A percentile compares a stretch with the other conserved stretches of the same genome.
phyloP scores from a whole-genome alignment of 2,888 invertebrate genomes.

The Drosophila mimica region DNA sequence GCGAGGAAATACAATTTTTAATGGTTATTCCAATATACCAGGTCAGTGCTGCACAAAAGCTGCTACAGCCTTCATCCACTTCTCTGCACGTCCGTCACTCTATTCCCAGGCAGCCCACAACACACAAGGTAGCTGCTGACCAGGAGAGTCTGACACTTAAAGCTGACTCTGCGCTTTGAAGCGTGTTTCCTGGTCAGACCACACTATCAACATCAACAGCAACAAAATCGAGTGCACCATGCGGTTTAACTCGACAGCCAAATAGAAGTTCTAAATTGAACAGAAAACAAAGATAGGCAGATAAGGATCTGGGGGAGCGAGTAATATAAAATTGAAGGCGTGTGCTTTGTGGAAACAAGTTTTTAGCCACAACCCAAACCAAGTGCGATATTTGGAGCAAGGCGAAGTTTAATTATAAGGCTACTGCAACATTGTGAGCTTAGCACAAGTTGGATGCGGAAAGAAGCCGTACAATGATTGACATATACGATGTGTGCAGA shows the following conservation, averaged over 20 bases:
- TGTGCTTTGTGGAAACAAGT: conserved; percentile 24
- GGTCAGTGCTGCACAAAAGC: conserved; percentile 9
- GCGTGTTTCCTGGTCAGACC: conserved; percentile 14
- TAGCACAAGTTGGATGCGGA: conserved; percentile 5
- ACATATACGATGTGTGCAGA: conserved; percentile 2
- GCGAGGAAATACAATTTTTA: conserved; percentile 8
- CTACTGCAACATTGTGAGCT: conserved; percentile 1
- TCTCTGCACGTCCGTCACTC: not conserved
- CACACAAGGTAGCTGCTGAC: conserved; percentile 9
- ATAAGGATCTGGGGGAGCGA: not conserved
- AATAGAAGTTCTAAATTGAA: conserved; percentile 10
- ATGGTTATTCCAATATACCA: conserved; percentile 1
- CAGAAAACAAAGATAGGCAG: not conserved
- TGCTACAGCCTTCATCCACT: not conserved
- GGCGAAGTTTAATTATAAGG: conserved; percentile 49
- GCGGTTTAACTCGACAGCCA: conserved; percentile 33
- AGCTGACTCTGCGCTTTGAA: conserved; percentile 38
- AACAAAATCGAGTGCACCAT: conserved; percentile 16
- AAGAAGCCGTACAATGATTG: not conserved
- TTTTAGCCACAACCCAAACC: conserved; percentile 29
- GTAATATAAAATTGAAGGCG: conserved; percentile 25
- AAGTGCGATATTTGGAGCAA: conserved; percentile 3
- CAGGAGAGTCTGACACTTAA: conserved; percentile 14
- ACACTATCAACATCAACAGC: not conserved
- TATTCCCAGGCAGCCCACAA: not conserved